Percentiles rank a stretch among this genome's conserved stretches.
phyloP scores from a whole-genome alignment of 2,888 invertebrate genomes.

The Lasioglossum lativentre region DNA sequence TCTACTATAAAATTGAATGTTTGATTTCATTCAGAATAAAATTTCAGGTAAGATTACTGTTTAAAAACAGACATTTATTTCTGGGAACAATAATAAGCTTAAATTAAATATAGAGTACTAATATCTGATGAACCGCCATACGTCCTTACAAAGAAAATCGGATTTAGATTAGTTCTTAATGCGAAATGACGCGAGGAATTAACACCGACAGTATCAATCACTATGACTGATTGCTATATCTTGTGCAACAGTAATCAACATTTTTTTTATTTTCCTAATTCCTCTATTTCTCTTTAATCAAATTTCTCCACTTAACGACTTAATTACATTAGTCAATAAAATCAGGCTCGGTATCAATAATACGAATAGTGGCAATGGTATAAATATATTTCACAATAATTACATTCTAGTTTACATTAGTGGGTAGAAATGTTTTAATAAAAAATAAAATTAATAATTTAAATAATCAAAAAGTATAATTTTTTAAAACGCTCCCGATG shows the following conservation, averaged over 20 bases:
- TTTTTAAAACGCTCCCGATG: neutral
- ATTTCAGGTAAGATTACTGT: neutral
- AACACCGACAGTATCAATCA: neutral
- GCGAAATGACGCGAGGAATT: neutral
- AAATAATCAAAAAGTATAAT: too few relatives aligned
- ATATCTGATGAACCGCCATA: neutral
- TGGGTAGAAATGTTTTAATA: neutral
- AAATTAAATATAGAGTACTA: neutral
- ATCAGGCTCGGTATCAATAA: too few relatives aligned
- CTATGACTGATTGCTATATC: neutral
- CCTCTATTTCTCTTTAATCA: neutral
- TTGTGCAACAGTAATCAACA: neutral
- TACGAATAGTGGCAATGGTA: neutral
- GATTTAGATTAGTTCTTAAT: conserved; percentile 21
- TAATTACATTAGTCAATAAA: neutral
- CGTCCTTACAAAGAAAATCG: neutral
- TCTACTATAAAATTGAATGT: neutral
- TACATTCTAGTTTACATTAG: neutral
- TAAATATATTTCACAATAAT: neutral
- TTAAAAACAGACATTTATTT: neutral
- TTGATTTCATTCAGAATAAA: neutral
- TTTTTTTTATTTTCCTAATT: neutral
- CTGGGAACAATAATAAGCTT: neutral
- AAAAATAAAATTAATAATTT: neutral
- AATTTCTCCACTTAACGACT: neutral